Evolutionary conservation across 2,888 invertebrate genomes (phyloP).

Genomic region (Busseola fusca): DNA sequence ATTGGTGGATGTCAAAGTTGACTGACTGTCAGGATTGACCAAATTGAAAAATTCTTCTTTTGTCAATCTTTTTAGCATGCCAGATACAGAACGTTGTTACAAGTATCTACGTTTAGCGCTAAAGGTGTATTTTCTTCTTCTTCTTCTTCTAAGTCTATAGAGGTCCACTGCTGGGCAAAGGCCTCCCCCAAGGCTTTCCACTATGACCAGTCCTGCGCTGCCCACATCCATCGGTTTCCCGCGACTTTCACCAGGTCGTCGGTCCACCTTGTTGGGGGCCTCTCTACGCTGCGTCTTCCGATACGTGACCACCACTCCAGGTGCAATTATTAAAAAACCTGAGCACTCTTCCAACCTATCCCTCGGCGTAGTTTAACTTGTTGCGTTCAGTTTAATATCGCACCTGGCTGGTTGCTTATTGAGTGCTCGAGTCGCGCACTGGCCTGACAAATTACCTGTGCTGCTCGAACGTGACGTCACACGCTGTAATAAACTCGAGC

Average conservation of each 20-base stretch:
- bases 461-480: slow-evolving; percentile 58
- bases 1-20: not conserved
- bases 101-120: not conserved
- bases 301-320: too few species aligned
- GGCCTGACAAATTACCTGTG: slow-evolving; percentile 60
- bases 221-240: too few species aligned
- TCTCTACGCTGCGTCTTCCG: too few species aligned
- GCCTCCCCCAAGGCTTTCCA: too few species aligned
- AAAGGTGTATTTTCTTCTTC: not conserved
- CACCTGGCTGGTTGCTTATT: slow-evolving; percentile 65
- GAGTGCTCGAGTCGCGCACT: slow-evolving; percentile 60
- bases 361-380: slow-evolving; percentile 45
- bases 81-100: not conserved
- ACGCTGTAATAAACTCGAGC: slow-evolving; percentile 48
- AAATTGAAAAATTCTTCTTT: not conserved
- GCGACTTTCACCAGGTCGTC: too few species aligned
- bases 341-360: not conserved
- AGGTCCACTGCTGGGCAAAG: too few species aligned
- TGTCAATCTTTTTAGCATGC: not conserved
- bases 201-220: too few species aligned
- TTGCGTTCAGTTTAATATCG: slow-evolving; percentile 64
- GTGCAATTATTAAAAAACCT: not conserved
- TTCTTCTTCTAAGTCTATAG: too few species aligned
- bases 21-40: too few species aligned
- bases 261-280: too few species aligned